Percentiles rank a stretch among this genome's conserved stretches.
Evolutionary conservation across 2,113 vertebrate species (phyloP).

Genomic region (Anser cygnoides): DNA sequence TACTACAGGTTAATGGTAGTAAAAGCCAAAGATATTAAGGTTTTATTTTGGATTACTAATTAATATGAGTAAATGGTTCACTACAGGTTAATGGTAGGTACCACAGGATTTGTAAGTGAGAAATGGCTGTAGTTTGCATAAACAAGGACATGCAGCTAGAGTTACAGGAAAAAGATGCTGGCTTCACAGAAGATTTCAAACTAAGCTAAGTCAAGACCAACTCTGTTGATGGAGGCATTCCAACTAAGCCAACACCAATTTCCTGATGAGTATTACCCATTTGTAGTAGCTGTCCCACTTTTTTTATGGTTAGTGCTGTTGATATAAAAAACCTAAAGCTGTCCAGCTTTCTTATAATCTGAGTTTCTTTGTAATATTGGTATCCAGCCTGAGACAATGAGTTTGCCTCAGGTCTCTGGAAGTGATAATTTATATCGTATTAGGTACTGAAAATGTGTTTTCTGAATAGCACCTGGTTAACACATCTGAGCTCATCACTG

Average conservation of each 20-base stretch:
- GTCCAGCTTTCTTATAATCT: not conserved
- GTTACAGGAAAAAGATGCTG: not conserved
- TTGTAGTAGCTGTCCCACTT: not conserved
- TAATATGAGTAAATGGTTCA: not conserved
- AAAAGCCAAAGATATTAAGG: not conserved
- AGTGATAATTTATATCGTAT: not conserved
- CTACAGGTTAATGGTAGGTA: not conserved
- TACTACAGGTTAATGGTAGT: not conserved
- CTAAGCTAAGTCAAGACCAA: not conserved
- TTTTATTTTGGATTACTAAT: not conserved
- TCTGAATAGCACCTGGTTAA: constrained; percentile 2
- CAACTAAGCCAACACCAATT: not conserved
- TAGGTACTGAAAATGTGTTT: not conserved
- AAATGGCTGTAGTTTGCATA: not conserved
- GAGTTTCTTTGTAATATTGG: not conserved
- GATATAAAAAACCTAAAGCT: not conserved
- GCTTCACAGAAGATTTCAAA: not conserved
- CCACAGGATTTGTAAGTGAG: not conserved
- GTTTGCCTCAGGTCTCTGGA: not conserved
- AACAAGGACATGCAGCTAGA: not conserved
- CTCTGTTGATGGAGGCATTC: not conserved
- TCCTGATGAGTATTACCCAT: not conserved
- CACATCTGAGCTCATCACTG: not conserved
- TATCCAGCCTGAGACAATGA: not conserved
- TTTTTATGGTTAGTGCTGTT: not conserved